Evolutionary conservation across 2,888 invertebrate genomes (phyloP).

Genomic region (Drosophila kambysellisi): DNA sequence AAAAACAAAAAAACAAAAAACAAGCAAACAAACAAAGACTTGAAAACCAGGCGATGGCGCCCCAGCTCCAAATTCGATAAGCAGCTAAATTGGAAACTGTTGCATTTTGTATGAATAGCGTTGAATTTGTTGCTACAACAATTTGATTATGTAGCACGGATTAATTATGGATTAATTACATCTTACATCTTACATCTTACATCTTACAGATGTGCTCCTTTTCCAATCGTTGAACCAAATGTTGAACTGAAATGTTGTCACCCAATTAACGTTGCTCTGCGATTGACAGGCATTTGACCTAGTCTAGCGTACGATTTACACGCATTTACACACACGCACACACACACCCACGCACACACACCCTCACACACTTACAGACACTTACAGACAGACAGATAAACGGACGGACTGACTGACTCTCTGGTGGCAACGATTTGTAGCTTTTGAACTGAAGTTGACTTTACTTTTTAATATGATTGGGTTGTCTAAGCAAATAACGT

Average conservation of each 20-base stretch:
- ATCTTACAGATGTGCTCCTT: not conserved
- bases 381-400: too few relatives aligned
- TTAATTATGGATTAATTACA: slow-evolving; percentile 17
- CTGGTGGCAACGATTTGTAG: slow-evolving; percentile 37
- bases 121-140: not conserved
- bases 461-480: slow-evolving; percentile 78
- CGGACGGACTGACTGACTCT: not conserved
- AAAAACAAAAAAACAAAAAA: slow-evolving; percentile 3
- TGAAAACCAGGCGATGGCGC: not conserved
- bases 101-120: not conserved
- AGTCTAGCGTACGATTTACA: not conserved
- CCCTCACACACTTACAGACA: not conserved
- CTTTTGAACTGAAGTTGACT: slow-evolving; percentile 57
- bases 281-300: not conserved
- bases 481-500: slow-evolving; percentile 69
- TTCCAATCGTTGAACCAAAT: not conserved
- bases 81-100: slow-evolving; percentile 7
- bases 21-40: not conserved
- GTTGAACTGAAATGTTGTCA: not conserved
- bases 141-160: not conserved
- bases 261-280: not conserved
- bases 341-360: slow-evolving; percentile 1
- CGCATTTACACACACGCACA: not conserved
- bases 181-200: not conserved
- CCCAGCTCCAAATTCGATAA: slow-evolving; percentile 5